Base-by-base conservation (phyloP, 2,888 invertebrate genomes). In the Actias luna region DNA sequence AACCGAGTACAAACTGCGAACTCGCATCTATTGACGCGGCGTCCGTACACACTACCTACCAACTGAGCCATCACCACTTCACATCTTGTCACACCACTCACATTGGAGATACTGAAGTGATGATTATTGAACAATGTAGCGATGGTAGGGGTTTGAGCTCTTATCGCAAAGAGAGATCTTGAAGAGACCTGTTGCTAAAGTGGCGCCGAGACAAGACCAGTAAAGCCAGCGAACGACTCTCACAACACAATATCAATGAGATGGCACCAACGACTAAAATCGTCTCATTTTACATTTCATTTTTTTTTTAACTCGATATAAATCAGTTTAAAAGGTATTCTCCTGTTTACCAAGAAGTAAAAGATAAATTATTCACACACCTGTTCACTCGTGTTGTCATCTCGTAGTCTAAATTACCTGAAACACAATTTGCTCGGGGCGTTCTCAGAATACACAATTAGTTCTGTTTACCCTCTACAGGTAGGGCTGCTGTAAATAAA, bases 101-200 rank as follows among this genome's bases (percentile, higher is more conserved):
- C 46, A 8, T 8, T 18, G 2, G 10, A n/a, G n/a, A 46, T 4
- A 8, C 46, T 46, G 12, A 1, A 22, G 46, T 50, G 12, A 10
- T 7, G 5, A 16, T 39, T 16, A 16, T 16, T 39, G 16, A 16
- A 50, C 8, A 12, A 2, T 12, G 22, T 22, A 50, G 25, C 46
- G 12, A 50, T 50, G 46, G 46, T 50, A 50, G 25, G 25, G 46
- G 25, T 25, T 50, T 12, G 10, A 50, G 46, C 12, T 50, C 46
- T 50, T 50, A 50, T 50, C 46, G 22, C 2, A 50, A 25, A 22
- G 22, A 25, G 25, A 39, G 57, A 75, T 73, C 75, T 70, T 64
- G 63, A 67, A 50, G 58, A 62, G 66, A 75, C 74, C 70, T 75
- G 75, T 75, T 73, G 75, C 74, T 68, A 61, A 67, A 69, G 64